Conservation (phyloP, 2,888 invertebrate genomes). For the Unio pictorum region DNA sequence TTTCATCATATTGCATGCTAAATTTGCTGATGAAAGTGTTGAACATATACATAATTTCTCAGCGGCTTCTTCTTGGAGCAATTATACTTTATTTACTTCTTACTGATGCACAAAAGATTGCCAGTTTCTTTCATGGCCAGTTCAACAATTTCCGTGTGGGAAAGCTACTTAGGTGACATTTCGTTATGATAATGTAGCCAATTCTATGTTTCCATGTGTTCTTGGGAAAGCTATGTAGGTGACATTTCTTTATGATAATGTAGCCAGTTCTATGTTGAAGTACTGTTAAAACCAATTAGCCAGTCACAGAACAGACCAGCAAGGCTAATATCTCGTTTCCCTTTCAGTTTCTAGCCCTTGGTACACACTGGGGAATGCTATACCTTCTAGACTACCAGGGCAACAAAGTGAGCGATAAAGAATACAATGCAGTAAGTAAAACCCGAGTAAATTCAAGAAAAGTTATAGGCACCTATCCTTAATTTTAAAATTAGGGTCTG, state of each 20-base stretch:
- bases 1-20: too few species aligned
- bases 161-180: neutral
- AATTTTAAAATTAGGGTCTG: too few species aligned
- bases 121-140: neutral
- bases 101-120: too few species aligned
- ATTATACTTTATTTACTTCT: too few species aligned
- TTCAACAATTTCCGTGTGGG: neutral
- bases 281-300: too few species aligned
- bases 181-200: neutral
- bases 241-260: neutral
- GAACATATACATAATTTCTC: too few species aligned
- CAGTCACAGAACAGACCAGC: neutral
- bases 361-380: constrained; percentile 92
- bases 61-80: too few species aligned
- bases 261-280: too few species aligned
- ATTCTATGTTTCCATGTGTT: neutral
- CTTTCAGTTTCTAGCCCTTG: constrained; percentile 88
- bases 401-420: constrained; percentile 82
- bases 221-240: neutral
- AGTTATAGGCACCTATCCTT: too few species aligned
- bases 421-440: constrained; percentile 76
- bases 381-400: constrained; percentile 94
- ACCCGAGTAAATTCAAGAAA: too few species aligned
- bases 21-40: too few species aligned
- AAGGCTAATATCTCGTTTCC: neutral